Evolutionary conservation across 2,797 vertebrate species (phyloP).

Genomic region (Artibeus lituratus): DNA sequence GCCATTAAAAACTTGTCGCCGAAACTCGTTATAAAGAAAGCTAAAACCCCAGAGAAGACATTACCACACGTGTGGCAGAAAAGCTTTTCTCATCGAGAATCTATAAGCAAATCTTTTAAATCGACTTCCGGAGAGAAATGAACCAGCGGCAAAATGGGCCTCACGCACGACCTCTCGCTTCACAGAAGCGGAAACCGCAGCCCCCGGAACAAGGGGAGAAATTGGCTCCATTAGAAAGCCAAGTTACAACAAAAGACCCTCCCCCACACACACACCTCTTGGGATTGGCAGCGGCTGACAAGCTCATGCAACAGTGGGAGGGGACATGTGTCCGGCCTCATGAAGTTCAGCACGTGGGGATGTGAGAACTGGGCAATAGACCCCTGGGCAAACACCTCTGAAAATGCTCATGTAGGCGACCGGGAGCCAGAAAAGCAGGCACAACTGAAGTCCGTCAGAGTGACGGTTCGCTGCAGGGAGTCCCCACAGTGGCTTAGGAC

Average conservation of each 20-base stretch:
- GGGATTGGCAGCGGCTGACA: not conserved
- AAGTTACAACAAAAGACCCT: accelerated
- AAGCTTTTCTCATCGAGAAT: not conserved
- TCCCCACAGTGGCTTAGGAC: too few relatives aligned
- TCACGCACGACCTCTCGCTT: not conserved
- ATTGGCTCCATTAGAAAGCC: not conserved
- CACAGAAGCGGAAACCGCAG: not conserved
- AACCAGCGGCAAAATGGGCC: not conserved
- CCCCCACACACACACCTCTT: too few relatives aligned
- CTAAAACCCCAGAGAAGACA: not conserved
- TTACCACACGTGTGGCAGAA: not conserved
- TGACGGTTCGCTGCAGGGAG: accelerated
- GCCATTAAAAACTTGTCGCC: not conserved
- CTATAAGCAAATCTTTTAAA: not conserved
- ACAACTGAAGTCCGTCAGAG: not conserved
- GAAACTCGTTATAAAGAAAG: not conserved
- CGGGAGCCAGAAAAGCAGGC: not conserved
- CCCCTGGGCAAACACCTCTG: not conserved
- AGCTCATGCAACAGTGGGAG: accelerated
- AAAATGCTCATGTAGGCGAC: not conserved
- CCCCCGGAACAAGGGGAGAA: accelerated
- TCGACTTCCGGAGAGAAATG: not conserved
- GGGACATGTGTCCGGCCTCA: accelerated
- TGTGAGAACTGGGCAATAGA: not conserved
- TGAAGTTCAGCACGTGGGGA: accelerated